Base-by-base conservation (phyloP, 2,113 vertebrate species). In the Salvelinus fontinalis region DNA sequence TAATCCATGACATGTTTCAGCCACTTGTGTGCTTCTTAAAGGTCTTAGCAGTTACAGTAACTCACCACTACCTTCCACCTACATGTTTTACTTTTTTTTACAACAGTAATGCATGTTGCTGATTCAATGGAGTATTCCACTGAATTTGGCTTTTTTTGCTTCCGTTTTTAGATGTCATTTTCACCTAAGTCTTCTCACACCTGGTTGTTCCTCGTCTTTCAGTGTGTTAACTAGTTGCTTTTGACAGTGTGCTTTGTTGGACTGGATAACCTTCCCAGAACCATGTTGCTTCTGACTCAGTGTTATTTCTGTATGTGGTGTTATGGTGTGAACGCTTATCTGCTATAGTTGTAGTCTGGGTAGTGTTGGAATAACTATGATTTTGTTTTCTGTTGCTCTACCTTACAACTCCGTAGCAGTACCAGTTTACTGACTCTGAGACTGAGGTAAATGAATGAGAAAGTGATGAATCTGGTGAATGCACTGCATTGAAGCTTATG, bases 361-460 rank as follows among this genome's bases (percentile, higher is more conserved):
- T 90, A 14, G 75, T 86, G 81, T 79, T 90, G 81, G 85, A 94
- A 83, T 96, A 95, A 97, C 83, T 84, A 86, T 91, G 83, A 74
- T 87, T 93, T 93, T 93, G 92, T 93, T 85, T 93, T 79, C 79
- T 93, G 91, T 94, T 94, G 91, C 94, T 92, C 94, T 91, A 91
- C 91, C 94, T 91, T 91, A 91, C 91, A 88, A 93, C 91, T 92
- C 89, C 94, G 79, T 97, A 98, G 97, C 97, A 97, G 94, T 98
- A 97, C 96, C 97, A 97, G 95, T 97, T 97, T 97, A 96, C 95
- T 95, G 95, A 97, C 93, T 96, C 94, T 95, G 95, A 96, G 87
- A 95, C 95, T 92, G 96, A 98, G 97, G 97, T 98, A 98, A 98
- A 95, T 96, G 79, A 87, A 79, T 39, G 83, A 90, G 90, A 88